Conservation (phyloP, 92 coral and sea anemone genomes). For the Zoanthus gigantus region DNA sequence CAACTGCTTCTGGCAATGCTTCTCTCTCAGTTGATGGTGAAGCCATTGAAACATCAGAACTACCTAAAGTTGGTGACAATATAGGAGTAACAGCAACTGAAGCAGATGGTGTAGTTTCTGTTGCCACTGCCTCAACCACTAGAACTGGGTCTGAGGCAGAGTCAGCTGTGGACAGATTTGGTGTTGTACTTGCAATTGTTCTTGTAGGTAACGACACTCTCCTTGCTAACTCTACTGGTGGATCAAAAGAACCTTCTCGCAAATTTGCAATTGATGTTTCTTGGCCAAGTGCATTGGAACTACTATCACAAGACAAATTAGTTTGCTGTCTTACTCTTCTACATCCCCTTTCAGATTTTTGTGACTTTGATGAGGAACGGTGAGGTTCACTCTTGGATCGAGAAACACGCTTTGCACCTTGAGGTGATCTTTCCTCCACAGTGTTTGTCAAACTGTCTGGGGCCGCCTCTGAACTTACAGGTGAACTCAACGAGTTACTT, state of each 20-base stretch:
- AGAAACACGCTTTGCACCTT: conserved; percentile 66
- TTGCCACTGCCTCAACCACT: conserved; percentile 36
- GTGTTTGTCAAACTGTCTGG: conserved; percentile 28
- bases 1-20: neutral
- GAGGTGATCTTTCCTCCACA: conserved; percentile 62
- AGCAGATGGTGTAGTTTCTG: conserved; percentile 36
- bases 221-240: conserved; percentile 46
- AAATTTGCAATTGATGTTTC: conserved; percentile 4
- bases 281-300: conserved; percentile 4
- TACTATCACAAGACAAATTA: conserved; percentile 4
- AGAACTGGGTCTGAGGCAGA: conserved; percentile 32
- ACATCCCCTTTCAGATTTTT: conserved; percentile 58
- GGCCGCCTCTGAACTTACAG: conserved; percentile 11
- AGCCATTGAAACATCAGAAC: conserved; percentile 22
- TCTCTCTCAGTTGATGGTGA: neutral
- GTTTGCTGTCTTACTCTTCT: conserved; percentile 57
- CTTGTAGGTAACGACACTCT: conserved; percentile 24
- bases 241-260: conserved; percentile 24
- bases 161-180: conserved; percentile 33
- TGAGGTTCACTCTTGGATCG: conserved; percentile 88
- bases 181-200: conserved; percentile 39
- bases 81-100: conserved; percentile 43
- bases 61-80: conserved; percentile 13
- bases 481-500: conserved; percentile 2
- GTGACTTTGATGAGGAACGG: conserved; percentile 57